Percentiles rank a stretch among this genome's conserved stretches.
These are phyloP conservation scores for Botia almorhae DNA, from an alignment of 2,797 vertebrate genomes.

Conservation along the genomic window DNA sequence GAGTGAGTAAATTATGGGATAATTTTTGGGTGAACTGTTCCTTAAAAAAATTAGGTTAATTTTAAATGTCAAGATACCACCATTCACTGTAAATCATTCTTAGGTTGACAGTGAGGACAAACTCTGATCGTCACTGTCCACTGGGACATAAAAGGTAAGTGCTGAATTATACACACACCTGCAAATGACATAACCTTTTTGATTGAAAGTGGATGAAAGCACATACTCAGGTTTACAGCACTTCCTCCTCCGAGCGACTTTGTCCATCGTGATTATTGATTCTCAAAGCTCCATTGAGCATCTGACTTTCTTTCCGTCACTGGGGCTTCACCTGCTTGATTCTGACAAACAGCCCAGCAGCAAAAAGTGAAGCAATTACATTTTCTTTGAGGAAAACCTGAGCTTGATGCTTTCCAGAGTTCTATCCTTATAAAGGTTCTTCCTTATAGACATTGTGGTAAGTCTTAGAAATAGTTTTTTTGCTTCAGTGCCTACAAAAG, in stretches of 20 bases:
- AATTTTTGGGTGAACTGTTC: not conserved
- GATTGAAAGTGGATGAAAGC: slow-evolving; percentile 17
- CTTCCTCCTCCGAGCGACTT: slow-evolving; percentile 25
- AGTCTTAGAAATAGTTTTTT: not conserved
- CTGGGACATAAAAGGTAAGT: slow-evolving; percentile 31
- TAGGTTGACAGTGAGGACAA: slow-evolving; percentile 1
- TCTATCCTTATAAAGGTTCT: no score
- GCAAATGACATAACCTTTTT: slow-evolving; percentile 44
- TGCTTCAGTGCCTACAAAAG: not conserved
- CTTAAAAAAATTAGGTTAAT: not conserved
- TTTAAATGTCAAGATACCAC: not conserved
- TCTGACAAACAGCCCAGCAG: not conserved
- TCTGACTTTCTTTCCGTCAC: slow-evolving; percentile 16
- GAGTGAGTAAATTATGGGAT: no score
- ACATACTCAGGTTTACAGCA: not conserved
- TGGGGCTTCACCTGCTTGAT: not conserved
- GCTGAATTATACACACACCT: slow-evolving; percentile 24
- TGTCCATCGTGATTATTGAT: slow-evolving; percentile 33
- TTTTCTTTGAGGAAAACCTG: not conserved
- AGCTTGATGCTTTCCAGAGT: not conserved
- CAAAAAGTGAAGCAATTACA: not conserved
- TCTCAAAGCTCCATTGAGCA: slow-evolving; percentile 30
- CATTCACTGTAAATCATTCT: slow-evolving; percentile 6
- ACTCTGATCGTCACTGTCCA: slow-evolving; percentile 23
- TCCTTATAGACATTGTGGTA: not conserved